These are phyloP conservation scores for Sebastes diploproa DNA, from an alignment of 2,797 vertebrate species.

Conservation along the genomic window DNA sequence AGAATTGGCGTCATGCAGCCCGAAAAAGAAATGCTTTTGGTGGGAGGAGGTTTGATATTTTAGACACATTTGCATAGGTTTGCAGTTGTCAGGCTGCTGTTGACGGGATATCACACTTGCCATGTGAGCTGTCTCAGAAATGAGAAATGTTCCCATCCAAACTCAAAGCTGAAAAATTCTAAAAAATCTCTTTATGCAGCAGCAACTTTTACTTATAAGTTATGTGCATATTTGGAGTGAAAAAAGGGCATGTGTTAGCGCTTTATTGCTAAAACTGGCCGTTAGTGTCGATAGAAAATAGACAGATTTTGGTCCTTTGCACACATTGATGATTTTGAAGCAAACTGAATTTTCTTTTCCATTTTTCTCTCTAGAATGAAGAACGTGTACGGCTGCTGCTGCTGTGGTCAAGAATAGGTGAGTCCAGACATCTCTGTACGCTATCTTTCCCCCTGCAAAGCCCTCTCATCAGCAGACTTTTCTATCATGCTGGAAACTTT, in stretches of 20 bases:
- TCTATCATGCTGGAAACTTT: conserved; percentile 58
- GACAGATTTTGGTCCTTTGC: background rate
- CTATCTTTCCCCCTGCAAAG: conserved; percentile 20
- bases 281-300: background rate
- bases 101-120: conserved; percentile 40
- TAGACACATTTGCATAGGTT: conserved; percentile 54
- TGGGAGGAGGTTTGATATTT: conserved; percentile 41
- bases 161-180: background rate
- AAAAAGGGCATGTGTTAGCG: background rate
- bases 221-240: background rate
- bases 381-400: background rate
- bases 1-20: conserved; percentile 32
- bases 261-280: background rate
- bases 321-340: background rate
- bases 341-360: background rate
- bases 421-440: conserved; percentile 30
- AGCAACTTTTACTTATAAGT: conserved; percentile 8
- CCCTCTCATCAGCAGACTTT: conserved; percentile 42
- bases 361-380: background rate
- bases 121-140: conserved; percentile 27
- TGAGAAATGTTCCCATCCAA: conserved; percentile 15
- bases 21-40: conserved; percentile 27
- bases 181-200: background rate
- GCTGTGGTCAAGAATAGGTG: background rate
- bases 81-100: conserved; percentile 42